These are phyloP conservation scores for Aspidoscelis tigris DNA, from an alignment of 2,113 vertebrate species.

Conservation along the genomic window DNA sequence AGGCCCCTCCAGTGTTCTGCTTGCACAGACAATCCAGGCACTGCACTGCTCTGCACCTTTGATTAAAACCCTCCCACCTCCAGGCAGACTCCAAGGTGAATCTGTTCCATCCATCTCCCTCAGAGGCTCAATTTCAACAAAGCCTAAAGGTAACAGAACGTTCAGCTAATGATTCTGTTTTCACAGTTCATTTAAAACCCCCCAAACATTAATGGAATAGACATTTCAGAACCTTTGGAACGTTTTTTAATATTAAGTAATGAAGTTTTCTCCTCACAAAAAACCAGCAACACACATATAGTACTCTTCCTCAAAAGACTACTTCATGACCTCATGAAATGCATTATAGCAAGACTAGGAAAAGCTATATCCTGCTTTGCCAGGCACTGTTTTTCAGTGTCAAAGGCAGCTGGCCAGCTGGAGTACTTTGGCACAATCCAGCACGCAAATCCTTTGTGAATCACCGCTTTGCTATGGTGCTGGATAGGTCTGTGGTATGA, in stretches of 20 bases:
- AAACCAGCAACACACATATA: no score
- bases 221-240: not conserved
- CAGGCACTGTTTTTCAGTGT: constrained; percentile 25
- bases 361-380: constrained; percentile 32
- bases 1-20: no score
- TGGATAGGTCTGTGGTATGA: constrained; percentile 25
- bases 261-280: no score
- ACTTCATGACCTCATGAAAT: constrained; percentile 25
- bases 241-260: constrained; percentile 41
- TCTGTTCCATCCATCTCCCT: no score
- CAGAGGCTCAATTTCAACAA: no score
- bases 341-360: constrained; percentile 34
- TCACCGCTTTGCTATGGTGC: constrained; percentile 30
- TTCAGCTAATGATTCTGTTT: not conserved
- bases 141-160: no score
- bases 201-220: not conserved
- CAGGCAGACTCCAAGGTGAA: no score
- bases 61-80: no score
- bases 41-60: no score
- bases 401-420: constrained; percentile 24
- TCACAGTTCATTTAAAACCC: not conserved
- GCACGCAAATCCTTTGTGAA: constrained; percentile 57
- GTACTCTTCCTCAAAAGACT: not conserved
- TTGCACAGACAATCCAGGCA: no score
- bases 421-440: constrained; percentile 46